Evolutionary conservation across 2,113 vertebrate species (phyloP).

Genomic region (Asarcornis scutulata): DNA sequence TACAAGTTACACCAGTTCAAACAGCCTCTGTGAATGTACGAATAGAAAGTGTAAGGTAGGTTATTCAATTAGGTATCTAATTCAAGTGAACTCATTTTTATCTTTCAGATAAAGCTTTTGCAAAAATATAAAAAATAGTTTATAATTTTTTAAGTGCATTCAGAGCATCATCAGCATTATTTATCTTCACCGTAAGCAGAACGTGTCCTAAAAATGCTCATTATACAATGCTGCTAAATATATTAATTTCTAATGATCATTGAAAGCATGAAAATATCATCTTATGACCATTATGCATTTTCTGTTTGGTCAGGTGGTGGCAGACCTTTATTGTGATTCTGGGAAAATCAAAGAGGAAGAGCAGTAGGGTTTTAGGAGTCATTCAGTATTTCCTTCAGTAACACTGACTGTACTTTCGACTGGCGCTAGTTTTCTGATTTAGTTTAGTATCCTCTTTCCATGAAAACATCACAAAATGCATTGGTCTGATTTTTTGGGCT

Average conservation of each 20-base stretch:
- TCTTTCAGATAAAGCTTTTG: neutral
- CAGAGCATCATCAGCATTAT: neutral
- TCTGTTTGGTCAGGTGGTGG: neutral
- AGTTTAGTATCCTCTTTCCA: neutral
- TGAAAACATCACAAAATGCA: neutral
- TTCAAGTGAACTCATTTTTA: neutral
- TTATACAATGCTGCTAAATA: neutral
- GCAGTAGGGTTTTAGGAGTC: neutral
- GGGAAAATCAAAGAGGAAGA: slow-evolving; percentile 13
- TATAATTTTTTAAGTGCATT: neutral
- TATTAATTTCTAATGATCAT: neutral
- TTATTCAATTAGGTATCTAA: neutral
- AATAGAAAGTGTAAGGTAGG: neutral
- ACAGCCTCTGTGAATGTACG: neutral
- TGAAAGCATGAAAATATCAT: neutral
- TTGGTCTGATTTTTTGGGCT: neutral
- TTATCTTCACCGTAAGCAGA: neutral
- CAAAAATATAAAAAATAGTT: neutral
- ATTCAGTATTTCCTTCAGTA: neutral
- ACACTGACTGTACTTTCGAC: neutral
- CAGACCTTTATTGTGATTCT: neutral
- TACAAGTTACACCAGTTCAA: neutral
- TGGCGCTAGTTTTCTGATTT: neutral
- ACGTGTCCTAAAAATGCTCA: neutral
- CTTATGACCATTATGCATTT: neutral